phyloP scores from a whole-genome alignment of 2,797 vertebrate species.

The Basileuterus tristriatus region DNA sequence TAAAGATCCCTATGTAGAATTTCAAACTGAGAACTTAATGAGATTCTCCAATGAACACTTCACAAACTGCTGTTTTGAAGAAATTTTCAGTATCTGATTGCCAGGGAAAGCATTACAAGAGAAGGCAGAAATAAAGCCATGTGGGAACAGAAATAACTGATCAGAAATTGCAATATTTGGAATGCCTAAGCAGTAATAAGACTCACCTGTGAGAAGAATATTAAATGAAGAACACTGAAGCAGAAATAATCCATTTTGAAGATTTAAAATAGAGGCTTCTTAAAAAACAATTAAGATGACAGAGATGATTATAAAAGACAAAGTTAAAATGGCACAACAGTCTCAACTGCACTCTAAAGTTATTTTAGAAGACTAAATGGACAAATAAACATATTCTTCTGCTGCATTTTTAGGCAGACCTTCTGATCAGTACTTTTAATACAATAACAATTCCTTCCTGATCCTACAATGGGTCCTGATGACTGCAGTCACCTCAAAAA shows the following conservation, averaged over 20 bases:
- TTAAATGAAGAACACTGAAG: neutral
- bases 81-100: neutral
- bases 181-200: neutral
- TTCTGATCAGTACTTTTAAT: rapidly evolving
- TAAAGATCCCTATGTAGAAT: neutral
- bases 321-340: neutral
- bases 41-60: neutral
- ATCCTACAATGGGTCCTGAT: neutral
- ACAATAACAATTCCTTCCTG: neutral
- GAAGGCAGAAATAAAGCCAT: neutral
- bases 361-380: neutral
- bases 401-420: neutral
- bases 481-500: neutral
- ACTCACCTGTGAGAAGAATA: neutral
- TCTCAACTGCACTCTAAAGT: neutral
- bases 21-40: neutral
- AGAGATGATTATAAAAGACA: neutral
- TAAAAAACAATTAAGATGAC: neutral
- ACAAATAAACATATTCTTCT: neutral
- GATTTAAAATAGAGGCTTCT: neutral
- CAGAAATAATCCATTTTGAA: neutral
- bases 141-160: neutral
- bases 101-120: neutral
- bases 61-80: neutral
- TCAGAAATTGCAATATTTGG: neutral